A percentile compares a stretch with the other conserved stretches of the same genome.
These are phyloP conservation scores for Muscicapa comitata DNA, from an alignment of 2,797 vertebrate genomes.

Conservation along the genomic window DNA sequence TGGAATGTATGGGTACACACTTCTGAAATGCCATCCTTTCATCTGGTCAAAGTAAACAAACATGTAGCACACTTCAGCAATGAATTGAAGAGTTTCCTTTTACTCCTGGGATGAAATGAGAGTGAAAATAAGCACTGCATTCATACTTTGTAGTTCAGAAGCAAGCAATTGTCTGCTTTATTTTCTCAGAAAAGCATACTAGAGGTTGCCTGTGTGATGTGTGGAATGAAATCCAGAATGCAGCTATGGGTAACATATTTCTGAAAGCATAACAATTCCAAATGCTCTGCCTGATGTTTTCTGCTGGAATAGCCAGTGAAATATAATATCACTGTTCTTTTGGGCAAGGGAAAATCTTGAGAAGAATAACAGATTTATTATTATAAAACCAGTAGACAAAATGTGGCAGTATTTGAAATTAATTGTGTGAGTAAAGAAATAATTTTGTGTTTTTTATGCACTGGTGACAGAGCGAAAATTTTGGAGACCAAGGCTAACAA, in stretches of 20 bases:
- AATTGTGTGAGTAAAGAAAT: not conserved
- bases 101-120: not conserved
- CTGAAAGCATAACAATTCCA: not conserved
- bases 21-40: slow-evolving; percentile 18
- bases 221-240: not conserved
- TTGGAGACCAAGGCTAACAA: not conserved
- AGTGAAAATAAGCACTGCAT: not conserved
- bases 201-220: not conserved
- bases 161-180: not conserved
- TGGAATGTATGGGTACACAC: not conserved
- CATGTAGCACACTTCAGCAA: not conserved
- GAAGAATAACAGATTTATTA: not conserved
- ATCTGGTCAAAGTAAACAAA: slow-evolving; percentile 22
- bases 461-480: not conserved
- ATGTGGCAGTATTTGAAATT: not conserved
- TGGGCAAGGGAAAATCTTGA: not conserved
- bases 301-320: not conserved
- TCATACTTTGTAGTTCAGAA: not conserved
- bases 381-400: not conserved
- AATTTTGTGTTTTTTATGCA: not conserved
- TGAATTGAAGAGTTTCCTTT: slow-evolving; percentile 21
- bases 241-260: not conserved
- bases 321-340: not conserved
- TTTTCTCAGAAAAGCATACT: not conserved
- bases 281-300: not conserved